These are phyloP conservation scores for Apostichopus parvimensis DNA, from an alignment of 35 echinoderm and acorn worm species.

Conservation along the genomic window DNA sequence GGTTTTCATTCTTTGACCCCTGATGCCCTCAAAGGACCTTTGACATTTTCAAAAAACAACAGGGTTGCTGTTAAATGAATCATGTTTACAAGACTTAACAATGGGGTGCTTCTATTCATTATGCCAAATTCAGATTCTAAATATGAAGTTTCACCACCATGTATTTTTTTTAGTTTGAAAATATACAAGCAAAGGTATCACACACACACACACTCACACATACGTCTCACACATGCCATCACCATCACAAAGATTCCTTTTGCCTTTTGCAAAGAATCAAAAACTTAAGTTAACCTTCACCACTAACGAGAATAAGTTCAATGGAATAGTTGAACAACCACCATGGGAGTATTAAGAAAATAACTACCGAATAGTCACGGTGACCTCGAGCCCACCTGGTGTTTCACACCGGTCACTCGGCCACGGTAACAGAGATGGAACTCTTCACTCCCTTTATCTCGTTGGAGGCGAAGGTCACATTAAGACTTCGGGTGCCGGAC, in stretches of 20 bases:
- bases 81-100: too few species aligned
- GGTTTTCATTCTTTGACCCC: neutral
- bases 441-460: conserved; percentile 73
- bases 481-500: conserved; percentile 62
- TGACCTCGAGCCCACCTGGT: too few species aligned
- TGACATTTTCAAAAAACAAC: neutral
- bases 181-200: too few species aligned
- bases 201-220: neutral
- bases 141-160: neutral
- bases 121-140: neutral
- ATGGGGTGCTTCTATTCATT: neutral
- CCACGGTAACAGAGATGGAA: neutral
- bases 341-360: too few species aligned
- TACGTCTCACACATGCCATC: neutral
- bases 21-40: neutral
- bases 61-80: neutral
- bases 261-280: neutral
- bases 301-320: neutral
- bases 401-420: neutral
- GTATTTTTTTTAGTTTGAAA: neutral
- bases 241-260: too few species aligned
- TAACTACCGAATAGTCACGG: too few species aligned
- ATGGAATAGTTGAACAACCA: too few species aligned
- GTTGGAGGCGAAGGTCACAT: conserved; percentile 75
- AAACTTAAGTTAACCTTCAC: neutral